Evolutionary conservation across 2,797 vertebrate species (phyloP), one percentile per base, ranked within the genome.

Genomic region (Spheniscus humboldti): DNA sequence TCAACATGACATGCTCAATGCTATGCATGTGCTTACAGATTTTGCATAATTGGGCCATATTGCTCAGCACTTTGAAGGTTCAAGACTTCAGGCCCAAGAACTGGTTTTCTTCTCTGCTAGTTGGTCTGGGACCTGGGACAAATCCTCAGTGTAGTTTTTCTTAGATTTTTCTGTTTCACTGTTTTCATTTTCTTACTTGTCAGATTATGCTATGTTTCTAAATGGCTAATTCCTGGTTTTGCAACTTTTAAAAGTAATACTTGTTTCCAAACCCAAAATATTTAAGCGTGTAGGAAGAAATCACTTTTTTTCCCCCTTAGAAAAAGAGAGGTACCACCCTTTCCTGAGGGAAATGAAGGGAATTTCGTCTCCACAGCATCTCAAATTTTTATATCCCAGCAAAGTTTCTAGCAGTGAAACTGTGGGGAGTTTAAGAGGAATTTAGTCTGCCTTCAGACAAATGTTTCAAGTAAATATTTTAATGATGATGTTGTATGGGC

Each of bases 381-480:
- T 74, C 56, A 57, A 31, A 52, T 88, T 67, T 79, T 56, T 53
- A 71, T 62, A 90, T 63, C 52, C 47, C n/a, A 68, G 28, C 41
- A 68, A 84, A 81, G 31, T 82, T 82, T 84, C 57, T 78, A 92
- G 23, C 63, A 57, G 33, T 52, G 35, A 89, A 86, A 43, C 18
- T 71, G 35, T 28, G 18, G 3, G 11, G n/a, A 85, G 8, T 55
- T 94, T 73, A 37, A 75, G 13, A 78, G 22, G 37, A 87, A 67
- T 71, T 59, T 79, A 79, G 30, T 52, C 33, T 94, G 52, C 56
- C 45, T 69, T 94, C 66, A 92, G 55, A 39, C 1, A 55, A 86
- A 69, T 75, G 11, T 82, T 96, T 94, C 50, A 91, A 86, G 72
- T 89, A 77, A 96, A 94, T 74, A 48, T 79, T 91, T 95, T 43